These are phyloP conservation scores for Phoebastria nigripes DNA, from an alignment of 2,797 vertebrate genomes.

Conservation along the genomic window DNA sequence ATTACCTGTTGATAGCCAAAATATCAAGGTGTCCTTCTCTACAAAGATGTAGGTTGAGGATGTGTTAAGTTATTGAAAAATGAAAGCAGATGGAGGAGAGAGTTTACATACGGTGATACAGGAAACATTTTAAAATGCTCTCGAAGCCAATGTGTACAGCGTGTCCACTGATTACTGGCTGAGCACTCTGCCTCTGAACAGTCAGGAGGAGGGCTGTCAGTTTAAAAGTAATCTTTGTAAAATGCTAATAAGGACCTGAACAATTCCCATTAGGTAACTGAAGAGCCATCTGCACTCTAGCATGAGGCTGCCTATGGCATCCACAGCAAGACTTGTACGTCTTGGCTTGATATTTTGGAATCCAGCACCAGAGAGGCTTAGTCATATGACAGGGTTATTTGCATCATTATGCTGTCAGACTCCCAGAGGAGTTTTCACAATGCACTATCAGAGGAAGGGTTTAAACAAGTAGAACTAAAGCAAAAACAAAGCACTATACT, in stretches of 20 bases:
- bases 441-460: background rate
- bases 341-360: conserved; percentile 2
- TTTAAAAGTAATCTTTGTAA: background rate
- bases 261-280: conserved; percentile 7
- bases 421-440: conserved; percentile 34
- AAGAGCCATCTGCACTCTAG: background rate
- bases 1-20: background rate
- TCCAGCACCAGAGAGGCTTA: background rate
- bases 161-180: background rate
- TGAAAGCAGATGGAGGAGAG: background rate
- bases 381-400: conserved; percentile 29
- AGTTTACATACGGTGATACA: background rate
- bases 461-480: conserved; percentile 9
- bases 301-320: conserved; percentile 18
- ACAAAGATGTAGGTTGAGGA: background rate
- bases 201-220: background rate
- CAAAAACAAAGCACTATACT: background rate
- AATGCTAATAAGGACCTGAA: conserved; percentile 10
- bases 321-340: background rate
- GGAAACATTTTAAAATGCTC: background rate
- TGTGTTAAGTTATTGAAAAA: background rate
- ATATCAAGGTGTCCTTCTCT: background rate
- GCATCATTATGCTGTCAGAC: background rate
- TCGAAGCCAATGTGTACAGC: rapidly evolving
- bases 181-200: background rate